A percentile compares a stretch with the other conserved stretches of the same genome.
phyloP scores from a whole-genome alignment of 2,797 vertebrate genomes.

The Hapalemur alaotrensis region DNA sequence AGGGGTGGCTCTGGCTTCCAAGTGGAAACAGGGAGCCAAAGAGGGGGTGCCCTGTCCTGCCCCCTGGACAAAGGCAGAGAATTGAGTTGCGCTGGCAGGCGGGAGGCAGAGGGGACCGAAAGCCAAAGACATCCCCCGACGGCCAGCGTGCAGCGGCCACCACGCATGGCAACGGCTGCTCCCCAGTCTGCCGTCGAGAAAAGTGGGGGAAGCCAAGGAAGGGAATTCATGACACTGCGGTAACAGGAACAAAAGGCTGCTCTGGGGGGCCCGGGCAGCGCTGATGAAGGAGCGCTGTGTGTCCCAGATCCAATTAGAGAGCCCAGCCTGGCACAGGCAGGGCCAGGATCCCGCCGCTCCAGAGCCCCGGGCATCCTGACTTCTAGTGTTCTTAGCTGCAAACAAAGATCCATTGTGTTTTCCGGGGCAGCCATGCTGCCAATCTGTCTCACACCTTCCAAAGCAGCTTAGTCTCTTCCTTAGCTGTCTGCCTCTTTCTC shows the following conservation, averaged over 20 bases:
- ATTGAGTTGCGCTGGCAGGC: neutral
- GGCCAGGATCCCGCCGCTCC: neutral
- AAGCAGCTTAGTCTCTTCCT: constrained; percentile 33
- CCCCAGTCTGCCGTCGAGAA: constrained; percentile 42
- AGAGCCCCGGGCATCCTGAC: neutral
- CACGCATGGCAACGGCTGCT: neutral
- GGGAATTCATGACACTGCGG: neutral
- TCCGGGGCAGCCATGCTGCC: neutral
- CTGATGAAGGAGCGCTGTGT: neutral
- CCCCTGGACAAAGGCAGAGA: constrained; percentile 13
- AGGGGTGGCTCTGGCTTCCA: constrained; percentile 45
- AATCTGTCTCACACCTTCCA: constrained; percentile 57
- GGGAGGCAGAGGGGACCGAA: neutral
- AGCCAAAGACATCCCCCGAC: neutral
- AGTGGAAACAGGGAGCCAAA: constrained; percentile 60
- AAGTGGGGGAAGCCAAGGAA: constrained; percentile 16
- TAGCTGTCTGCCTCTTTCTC: neutral
- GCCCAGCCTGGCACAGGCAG: neutral
- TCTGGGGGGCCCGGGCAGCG: neutral
- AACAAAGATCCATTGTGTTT: constrained; percentile 50
- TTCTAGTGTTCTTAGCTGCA: neutral
- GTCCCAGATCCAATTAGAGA: neutral
- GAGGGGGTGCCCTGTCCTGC: neutral
- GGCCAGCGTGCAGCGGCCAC: neutral
- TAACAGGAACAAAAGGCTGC: neutral